phyloP scores from a whole-genome alignment of 1,140 invertebrate species.

The Hycleus cichorii region DNA sequence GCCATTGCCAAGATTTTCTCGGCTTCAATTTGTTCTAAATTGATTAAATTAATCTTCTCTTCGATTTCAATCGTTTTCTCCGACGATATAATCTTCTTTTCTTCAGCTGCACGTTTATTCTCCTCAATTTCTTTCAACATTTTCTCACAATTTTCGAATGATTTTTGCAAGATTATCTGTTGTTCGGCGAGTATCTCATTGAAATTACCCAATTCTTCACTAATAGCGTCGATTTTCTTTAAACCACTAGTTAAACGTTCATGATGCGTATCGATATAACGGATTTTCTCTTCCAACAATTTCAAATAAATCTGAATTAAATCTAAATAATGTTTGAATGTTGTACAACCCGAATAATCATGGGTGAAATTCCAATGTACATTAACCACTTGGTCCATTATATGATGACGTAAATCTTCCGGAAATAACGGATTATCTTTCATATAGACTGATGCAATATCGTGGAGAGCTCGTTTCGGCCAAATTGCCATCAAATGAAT shows the following conservation, averaged over 20 bases:
- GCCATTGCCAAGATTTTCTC: constrained; percentile 70
- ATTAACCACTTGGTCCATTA: constrained; percentile 76
- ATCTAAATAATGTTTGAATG: constrained; percentile 85
- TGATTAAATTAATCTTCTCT: constrained; percentile 67
- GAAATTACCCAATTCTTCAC: constrained; percentile 60
- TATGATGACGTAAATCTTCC: constrained; percentile 45
- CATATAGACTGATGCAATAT: constrained; percentile 75
- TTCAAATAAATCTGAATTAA: constrained; percentile 71
- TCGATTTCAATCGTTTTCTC: constrained; percentile 73
- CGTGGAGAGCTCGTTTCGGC: constrained; percentile 79
- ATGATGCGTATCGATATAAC: constrained; percentile 58
- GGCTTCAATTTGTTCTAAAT: constrained; percentile 72
- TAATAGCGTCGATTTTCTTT: constrained; percentile 72
- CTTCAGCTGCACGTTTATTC: constrained; percentile 45
- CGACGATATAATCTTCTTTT: constrained; percentile 69
- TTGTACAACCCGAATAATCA: constrained; percentile 72
- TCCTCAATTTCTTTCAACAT: constrained; percentile 59
- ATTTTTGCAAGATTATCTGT: constrained; percentile 66
- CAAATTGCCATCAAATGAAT: constrained; percentile 92
- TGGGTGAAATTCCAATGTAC: constrained; percentile 64
- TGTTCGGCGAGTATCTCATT: constrained; percentile 70
- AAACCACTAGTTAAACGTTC: constrained; percentile 62
- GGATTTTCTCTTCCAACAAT: constrained; percentile 62
- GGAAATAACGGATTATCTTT: constrained; percentile 46
- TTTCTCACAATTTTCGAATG: constrained; percentile 65